Base-by-base conservation (phyloP, 2,888 invertebrate species). In the Caenorhabditis sp. region DNA sequence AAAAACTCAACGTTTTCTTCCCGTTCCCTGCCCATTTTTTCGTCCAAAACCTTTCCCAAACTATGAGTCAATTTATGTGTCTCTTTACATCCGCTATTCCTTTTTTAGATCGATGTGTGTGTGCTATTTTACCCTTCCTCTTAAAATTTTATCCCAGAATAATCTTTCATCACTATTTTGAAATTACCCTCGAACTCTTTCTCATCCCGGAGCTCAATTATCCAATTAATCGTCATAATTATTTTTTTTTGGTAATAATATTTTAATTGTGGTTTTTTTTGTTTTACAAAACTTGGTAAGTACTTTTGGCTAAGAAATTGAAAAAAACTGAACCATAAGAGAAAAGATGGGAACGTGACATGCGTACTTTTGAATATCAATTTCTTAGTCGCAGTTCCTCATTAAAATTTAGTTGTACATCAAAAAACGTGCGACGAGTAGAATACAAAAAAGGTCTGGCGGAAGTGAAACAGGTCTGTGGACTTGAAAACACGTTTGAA, bases 101-200 rank as follows among this genome's bases (percentile, higher is more conserved):
- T 58, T 11, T 74, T 60, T 28, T 6, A 11, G 22, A 24, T 20
- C 50, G 67, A 76, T 76, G 67, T 37, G 37, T 65, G 74, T 65
- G 74, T 51, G 20, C 8, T 35, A 24, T 37, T 26, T 71, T 62
- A 20, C 22, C n/a, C 3, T 40, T 60, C 20, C 60, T 40, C 22
- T 37, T 44, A 18, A 5, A 37, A 18, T 32, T 40, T 55, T n/a
- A n/a, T 22, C 40, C 26, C n/a, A 56, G 8, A 50, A 26, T 40
- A 60, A 13, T 76, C 76, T 67, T 67, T 76, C 67, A 76, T 53
- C 32, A 22, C 60, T 61, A 58, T 47, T 61, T n/a, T 20, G 53
- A 58, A 71, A 62, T 64, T 40, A 40, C 67, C 76, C 60, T 56
- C 60, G 32, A 76, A 61, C 61, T 76, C 76, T 76, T 76, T 76